Evolutionary conservation across 2,797 vertebrate genomes (phyloP).

Genomic region (Ceryle rudis): DNA sequence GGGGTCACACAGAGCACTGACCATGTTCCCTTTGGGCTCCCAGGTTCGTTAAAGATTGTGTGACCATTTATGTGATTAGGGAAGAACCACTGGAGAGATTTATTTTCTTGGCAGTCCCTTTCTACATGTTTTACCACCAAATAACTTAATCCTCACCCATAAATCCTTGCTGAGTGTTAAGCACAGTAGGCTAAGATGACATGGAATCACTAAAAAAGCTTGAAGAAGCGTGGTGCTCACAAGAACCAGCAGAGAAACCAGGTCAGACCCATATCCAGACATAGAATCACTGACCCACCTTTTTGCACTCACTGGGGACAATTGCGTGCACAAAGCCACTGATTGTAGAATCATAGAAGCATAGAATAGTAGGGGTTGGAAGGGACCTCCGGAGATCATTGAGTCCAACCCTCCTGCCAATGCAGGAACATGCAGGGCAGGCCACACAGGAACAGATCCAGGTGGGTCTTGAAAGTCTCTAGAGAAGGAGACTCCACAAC

Average conservation of each 20-base stretch:
- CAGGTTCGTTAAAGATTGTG: neutral
- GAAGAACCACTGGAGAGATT: neutral
- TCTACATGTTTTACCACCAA: neutral
- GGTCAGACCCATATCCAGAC: neutral
- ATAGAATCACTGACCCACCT: neutral
- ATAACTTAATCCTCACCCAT: rapidly evolving
- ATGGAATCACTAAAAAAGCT: neutral
- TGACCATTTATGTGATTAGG: neutral
- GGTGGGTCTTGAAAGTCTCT: no score
- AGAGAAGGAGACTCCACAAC: no score
- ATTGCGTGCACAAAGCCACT: neutral
- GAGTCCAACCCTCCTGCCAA: no score
- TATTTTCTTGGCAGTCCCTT: neutral
- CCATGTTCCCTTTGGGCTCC: neutral
- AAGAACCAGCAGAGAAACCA: neutral
- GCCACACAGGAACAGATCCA: no score
- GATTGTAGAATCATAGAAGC: no score
- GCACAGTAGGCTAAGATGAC: neutral
- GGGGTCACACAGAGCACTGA: rapidly evolving
- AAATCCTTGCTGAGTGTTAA: neutral
- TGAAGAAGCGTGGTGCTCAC: rapidly evolving
- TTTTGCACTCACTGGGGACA: neutral
- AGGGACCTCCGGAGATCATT: no score
- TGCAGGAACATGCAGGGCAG: no score
- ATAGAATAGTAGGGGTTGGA: no score